phyloP scores from a whole-genome alignment of 2,113 vertebrate species.

The Rhagologus leucostigma region DNA sequence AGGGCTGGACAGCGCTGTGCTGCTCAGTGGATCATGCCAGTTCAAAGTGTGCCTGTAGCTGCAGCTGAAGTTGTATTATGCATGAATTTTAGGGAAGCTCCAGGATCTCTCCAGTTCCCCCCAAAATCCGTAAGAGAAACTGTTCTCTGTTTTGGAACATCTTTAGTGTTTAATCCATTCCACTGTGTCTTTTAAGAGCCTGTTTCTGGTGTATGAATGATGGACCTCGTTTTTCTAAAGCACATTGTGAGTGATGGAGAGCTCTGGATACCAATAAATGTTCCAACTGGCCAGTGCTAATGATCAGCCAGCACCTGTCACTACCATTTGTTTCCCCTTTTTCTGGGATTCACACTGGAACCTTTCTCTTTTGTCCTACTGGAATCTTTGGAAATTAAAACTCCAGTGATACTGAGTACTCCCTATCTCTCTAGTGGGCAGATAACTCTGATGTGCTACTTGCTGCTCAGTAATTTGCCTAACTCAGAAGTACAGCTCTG shows the following conservation, averaged over 20 bases:
- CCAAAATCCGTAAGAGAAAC: not conserved
- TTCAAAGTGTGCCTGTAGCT: not conserved
- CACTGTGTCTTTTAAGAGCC: not conserved
- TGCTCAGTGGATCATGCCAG: not conserved
- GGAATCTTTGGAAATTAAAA: not conserved
- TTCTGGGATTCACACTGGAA: not conserved
- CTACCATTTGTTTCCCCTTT: conserved; percentile 21
- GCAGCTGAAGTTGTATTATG: not conserved
- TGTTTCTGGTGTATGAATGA: not conserved
- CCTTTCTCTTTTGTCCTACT: not conserved
- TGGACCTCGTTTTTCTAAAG: not conserved
- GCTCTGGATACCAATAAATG: not conserved
- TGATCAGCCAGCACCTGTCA: conserved; percentile 15
- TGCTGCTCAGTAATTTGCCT: conserved; percentile 24
- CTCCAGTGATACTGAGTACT: not conserved
- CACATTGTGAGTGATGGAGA: not conserved
- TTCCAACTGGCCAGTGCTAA: conserved; percentile 25
- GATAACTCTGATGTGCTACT: not conserved
- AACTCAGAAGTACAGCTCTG: conserved; percentile 11
- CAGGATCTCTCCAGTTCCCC: not conserved
- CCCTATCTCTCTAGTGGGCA: not conserved
- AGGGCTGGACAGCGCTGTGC: not conserved
- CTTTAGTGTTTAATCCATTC: not conserved
- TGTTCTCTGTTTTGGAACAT: not conserved
- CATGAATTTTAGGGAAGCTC: not conserved